phyloP scores from a whole-genome alignment of 2,113 vertebrate genomes.

The Galeopterus variegatus region DNA sequence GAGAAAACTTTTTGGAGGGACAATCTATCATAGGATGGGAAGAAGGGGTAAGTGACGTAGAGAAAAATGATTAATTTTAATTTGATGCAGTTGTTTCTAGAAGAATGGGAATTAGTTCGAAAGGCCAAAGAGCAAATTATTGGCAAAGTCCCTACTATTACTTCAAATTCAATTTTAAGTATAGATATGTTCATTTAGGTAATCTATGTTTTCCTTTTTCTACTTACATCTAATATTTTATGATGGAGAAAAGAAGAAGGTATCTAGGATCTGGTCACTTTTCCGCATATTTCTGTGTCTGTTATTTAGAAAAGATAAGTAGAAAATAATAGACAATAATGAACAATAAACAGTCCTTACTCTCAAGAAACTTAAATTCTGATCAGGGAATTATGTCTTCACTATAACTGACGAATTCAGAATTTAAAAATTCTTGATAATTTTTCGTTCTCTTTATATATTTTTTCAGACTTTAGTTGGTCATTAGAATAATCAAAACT shows the following conservation, averaged over 20 bases:
- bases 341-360: background rate
- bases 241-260: background rate
- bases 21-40: background rate
- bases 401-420: background rate
- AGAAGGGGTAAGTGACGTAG: background rate
- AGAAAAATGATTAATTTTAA: background rate
- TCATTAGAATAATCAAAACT: background rate
- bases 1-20: background rate
- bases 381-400: background rate
- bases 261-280: background rate
- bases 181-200: background rate
- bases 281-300: background rate
- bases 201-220: background rate
- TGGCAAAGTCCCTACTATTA: background rate
- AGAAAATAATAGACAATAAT: background rate
- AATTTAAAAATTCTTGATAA: background rate
- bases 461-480: background rate
- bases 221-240: background rate
- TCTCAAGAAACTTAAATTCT: background rate
- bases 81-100: background rate
- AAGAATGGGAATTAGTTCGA: background rate
- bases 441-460: background rate
- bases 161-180: constrained; percentile 20
- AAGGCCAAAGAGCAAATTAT: background rate
- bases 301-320: background rate